These are phyloP conservation scores for Meloidogyne hapla DNA, from an alignment of 1,140 invertebrate species.

Conservation along the genomic window DNA sequence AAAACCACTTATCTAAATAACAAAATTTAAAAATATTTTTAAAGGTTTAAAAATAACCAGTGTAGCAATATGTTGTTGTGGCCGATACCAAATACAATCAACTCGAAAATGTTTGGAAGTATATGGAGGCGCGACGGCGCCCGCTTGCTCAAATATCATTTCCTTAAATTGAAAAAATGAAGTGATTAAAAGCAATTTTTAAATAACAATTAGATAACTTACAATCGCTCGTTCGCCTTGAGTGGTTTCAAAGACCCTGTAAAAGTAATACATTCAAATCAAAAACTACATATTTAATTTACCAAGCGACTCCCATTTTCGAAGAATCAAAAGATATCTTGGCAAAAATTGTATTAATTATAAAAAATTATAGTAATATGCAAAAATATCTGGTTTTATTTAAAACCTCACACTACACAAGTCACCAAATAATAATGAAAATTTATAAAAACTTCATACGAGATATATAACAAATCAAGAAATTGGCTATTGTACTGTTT, in stretches of 20 bases:
- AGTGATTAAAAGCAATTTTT: no score
- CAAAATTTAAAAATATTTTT: not conserved
- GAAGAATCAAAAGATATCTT: not conserved
- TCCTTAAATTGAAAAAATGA: slow-evolving; percentile 27
- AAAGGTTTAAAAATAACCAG: slow-evolving; percentile 1
- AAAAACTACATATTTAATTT: slow-evolving; percentile 9
- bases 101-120: slow-evolving; percentile 39
- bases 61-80: slow-evolving; percentile 13
- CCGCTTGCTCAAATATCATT: slow-evolving; percentile 40
- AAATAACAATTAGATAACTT: not conserved
- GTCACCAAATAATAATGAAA: no score
- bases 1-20: slow-evolving; percentile 38
- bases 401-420: no score
- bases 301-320: slow-evolving; percentile 44
- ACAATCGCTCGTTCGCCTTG: slow-evolving; percentile 28
- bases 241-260: slow-evolving; percentile 42
- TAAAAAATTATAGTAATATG: not conserved
- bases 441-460: no score
- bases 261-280: slow-evolving; percentile 25
- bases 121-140: slow-evolving; percentile 31
- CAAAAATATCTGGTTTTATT: no score
- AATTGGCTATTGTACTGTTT: no score
- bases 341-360: not conserved
- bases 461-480: no score
- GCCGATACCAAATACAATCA: slow-evolving; percentile 35